phyloP scores from a whole-genome alignment of 1,140 invertebrate species.

The Ganaspis sp. region DNA sequence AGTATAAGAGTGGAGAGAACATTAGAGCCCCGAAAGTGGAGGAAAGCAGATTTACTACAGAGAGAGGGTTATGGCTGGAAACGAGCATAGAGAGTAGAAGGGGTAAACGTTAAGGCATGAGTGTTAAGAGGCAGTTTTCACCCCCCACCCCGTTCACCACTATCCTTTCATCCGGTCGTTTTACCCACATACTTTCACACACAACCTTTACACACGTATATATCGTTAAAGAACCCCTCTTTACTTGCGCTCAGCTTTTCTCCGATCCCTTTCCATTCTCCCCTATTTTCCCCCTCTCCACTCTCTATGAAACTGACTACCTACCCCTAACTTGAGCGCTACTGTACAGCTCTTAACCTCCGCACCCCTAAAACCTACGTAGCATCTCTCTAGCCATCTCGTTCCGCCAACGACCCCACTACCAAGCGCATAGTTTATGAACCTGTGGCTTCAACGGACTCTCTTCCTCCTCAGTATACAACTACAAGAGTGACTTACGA shows the following conservation, averaged over 20 bases:
- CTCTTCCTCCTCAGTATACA: conserved; percentile 24
- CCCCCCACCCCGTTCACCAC: conserved; percentile 38
- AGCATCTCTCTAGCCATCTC: conserved; percentile 54
- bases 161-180: conserved; percentile 19
- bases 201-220: neutral
- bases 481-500: neutral
- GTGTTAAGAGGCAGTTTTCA: conserved; percentile 63
- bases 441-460: conserved; percentile 65
- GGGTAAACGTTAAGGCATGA: conserved; percentile 44
- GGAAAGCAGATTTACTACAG: conserved; percentile 48
- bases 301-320: neutral
- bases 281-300: conserved; percentile 2
- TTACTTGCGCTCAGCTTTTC: conserved; percentile 8
- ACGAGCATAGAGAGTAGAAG: conserved; percentile 57
- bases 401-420: conserved; percentile 57
- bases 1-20: conserved; percentile 47
- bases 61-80: conserved; percentile 59
- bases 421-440: conserved; percentile 64
- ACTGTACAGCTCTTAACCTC: conserved; percentile 57
- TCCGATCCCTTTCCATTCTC: conserved; percentile 35
- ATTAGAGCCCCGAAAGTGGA: conserved; percentile 43
- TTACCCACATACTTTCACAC: conserved; percentile 9
- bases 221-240: neutral
- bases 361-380: conserved; percentile 54
- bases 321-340: conserved; percentile 37